phyloP scores from a whole-genome alignment of 2,888 invertebrate species.

The Tinea pellionella region DNA sequence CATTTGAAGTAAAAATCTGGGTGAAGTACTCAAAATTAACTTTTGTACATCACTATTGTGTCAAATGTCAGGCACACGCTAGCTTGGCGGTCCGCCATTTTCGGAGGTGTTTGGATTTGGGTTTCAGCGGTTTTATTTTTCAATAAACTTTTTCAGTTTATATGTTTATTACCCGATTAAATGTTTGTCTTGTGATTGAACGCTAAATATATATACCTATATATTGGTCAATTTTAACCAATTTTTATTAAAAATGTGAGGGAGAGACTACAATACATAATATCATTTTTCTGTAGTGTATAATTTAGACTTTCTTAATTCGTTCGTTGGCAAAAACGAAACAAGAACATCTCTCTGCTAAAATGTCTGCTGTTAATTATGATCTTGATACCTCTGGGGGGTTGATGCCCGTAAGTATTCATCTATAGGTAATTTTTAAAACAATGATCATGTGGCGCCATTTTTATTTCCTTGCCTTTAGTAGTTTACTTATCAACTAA shows the following conservation, averaged over 20 bases:
- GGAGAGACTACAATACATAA: not conserved
- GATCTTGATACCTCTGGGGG: slow-evolving; percentile 84
- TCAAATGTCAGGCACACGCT: not conserved
- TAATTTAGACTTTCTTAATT: not conserved
- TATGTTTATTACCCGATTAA: not conserved
- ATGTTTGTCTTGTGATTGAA: not conserved
- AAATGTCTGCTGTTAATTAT: slow-evolving; percentile 72
- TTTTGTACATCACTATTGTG: not conserved
- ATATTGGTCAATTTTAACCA: no score
- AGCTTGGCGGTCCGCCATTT: not conserved
- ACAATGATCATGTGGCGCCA: slow-evolving; percentile 28
- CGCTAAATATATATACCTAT: not conserved
- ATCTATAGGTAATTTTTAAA: slow-evolving; percentile 17
- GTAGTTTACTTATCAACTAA: not conserved
- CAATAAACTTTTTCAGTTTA: not conserved
- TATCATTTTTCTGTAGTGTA: not conserved
- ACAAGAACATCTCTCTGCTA: not conserved
- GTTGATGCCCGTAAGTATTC: slow-evolving; percentile 86
- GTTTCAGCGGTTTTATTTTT: not conserved
- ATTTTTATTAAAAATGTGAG: not conserved
- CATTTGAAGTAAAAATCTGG: no score
- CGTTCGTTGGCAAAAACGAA: not conserved
- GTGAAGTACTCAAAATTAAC: no score
- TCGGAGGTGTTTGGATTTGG: not conserved
- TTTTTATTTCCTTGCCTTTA: slow-evolving; percentile 20